Percentiles rank a stretch among this genome's conserved stretches.
Evolutionary conservation across 2,888 invertebrate genomes (phyloP).

Genomic region (Dryobota labecula): DNA sequence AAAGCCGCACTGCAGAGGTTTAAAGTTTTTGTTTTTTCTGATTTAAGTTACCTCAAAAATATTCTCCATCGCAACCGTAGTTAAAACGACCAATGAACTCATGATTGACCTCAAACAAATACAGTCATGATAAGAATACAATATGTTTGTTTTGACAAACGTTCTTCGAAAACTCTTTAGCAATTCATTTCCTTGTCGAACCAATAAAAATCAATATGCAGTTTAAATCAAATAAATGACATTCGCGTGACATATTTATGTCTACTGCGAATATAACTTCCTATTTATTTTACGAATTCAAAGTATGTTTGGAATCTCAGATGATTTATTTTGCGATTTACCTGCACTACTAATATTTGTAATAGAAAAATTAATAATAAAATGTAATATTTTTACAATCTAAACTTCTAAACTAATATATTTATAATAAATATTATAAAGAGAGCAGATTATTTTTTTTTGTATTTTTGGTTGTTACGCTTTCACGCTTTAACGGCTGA

Average conservation of each 20-base stretch:
- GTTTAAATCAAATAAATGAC: conserved; percentile 31
- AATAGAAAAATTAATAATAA: neutral
- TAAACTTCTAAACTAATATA: no score
- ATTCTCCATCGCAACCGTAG: neutral
- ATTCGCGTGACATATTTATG: conserved; percentile 6
- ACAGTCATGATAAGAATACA: conserved; percentile 44
- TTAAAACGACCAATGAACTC: conserved; percentile 35
- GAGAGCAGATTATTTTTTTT: no score
- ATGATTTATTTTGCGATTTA: neutral
- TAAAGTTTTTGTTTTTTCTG: no score
- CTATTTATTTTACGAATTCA: neutral
- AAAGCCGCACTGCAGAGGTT: no score
- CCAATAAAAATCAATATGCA: conserved; percentile 29
- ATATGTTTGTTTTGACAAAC: conserved; percentile 32
- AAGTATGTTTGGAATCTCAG: conserved; percentile 1
- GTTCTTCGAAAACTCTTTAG: conserved; percentile 33
- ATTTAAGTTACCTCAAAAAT: no score
- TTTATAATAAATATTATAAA: no score
- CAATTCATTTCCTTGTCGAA: conserved; percentile 50
- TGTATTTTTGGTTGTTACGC: no score
- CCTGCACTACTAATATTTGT: neutral
- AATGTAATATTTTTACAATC: no score
- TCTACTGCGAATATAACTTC: neutral
- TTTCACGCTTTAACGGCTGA: no score
- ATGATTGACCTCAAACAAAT: conserved; percentile 21